These are phyloP conservation scores for Carapus acus DNA, from an alignment of 2,797 vertebrate genomes.

Conservation along the genomic window DNA sequence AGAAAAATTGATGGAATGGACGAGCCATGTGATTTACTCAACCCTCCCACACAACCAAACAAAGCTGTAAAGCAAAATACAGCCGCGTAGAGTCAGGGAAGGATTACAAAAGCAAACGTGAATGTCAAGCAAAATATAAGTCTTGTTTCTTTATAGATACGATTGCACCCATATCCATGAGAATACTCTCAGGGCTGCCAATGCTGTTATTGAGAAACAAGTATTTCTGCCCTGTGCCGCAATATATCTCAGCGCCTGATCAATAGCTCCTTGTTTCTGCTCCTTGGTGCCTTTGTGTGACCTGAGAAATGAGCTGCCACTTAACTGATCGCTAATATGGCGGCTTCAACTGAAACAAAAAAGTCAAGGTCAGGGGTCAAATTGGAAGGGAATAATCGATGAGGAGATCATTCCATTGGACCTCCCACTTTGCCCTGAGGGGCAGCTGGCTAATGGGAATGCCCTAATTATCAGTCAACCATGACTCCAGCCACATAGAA, in stretches of 20 bases:
- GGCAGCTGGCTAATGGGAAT: slow-evolving; percentile 27
- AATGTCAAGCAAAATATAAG: background rate
- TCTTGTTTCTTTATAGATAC: slow-evolving; percentile 10
- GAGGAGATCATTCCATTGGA: slow-evolving; percentile 13
- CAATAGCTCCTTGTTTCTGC: slow-evolving; percentile 27
- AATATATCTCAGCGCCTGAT: slow-evolving; percentile 17
- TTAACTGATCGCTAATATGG: slow-evolving; percentile 14
- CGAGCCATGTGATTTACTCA: background rate
- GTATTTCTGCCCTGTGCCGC: slow-evolving; percentile 1
- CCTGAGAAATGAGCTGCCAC: slow-evolving; percentile 24
- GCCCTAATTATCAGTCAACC: slow-evolving; percentile 19
- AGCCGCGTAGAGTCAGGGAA: background rate
- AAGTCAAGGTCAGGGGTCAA: slow-evolving; percentile 48
- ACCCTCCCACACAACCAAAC: too few relatives aligned
- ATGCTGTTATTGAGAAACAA: slow-evolving; percentile 18
- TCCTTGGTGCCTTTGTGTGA: slow-evolving; percentile 17
- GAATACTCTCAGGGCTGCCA: slow-evolving; percentile 23
- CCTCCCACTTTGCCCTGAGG: slow-evolving; percentile 26
- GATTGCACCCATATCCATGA: background rate
- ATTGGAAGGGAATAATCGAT: slow-evolving; percentile 36
- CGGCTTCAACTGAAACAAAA: slow-evolving; percentile 13
- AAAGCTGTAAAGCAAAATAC: too few relatives aligned
- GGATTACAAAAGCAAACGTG: background rate
- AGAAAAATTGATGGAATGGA: background rate
- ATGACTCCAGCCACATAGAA: slow-evolving; percentile 10